These are phyloP conservation scores for Heliangelus exortis DNA, from an alignment of 2,797 vertebrate species.

Conservation along the genomic window DNA sequence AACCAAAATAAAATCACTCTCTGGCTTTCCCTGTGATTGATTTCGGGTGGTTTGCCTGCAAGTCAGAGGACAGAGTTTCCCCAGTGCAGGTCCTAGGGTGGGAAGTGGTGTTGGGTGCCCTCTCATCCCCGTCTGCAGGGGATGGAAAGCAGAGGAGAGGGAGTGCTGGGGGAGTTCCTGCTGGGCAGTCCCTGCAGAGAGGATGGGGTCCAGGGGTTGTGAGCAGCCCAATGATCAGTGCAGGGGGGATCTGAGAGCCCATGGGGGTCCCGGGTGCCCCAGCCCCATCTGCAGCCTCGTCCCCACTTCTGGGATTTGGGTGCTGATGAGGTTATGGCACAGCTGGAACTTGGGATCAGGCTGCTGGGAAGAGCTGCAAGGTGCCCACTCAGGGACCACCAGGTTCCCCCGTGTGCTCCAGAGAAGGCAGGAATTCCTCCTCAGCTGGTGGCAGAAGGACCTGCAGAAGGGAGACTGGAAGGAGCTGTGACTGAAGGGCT, in stretches of 20 bases:
- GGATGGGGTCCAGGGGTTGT: not conserved
- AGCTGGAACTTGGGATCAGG: not conserved
- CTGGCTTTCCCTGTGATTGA: not conserved
- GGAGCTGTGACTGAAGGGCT: not conserved
- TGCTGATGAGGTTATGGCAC: accelerated
- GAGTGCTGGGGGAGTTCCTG: not conserved
- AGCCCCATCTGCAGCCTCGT: not conserved
- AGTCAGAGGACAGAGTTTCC: not conserved
- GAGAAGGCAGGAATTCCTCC: not conserved
- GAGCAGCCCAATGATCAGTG: not conserved
- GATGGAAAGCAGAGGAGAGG: not conserved
- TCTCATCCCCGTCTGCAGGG: not conserved
- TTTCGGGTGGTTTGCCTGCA: not conserved
- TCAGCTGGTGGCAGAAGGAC: not conserved
- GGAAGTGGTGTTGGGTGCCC: not conserved
- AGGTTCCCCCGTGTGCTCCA: not conserved
- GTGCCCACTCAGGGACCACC: not conserved
- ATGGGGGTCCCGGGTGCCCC: accelerated
- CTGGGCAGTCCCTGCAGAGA: accelerated
- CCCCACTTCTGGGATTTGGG: not conserved
- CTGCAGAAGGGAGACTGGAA: not conserved
- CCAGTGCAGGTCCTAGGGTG: accelerated
- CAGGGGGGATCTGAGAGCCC: not conserved
- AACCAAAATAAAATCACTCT: not conserved
- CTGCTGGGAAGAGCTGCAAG: not conserved